Conservation (phyloP, 2,797 vertebrate species). For the Coilia nasus region DNA sequence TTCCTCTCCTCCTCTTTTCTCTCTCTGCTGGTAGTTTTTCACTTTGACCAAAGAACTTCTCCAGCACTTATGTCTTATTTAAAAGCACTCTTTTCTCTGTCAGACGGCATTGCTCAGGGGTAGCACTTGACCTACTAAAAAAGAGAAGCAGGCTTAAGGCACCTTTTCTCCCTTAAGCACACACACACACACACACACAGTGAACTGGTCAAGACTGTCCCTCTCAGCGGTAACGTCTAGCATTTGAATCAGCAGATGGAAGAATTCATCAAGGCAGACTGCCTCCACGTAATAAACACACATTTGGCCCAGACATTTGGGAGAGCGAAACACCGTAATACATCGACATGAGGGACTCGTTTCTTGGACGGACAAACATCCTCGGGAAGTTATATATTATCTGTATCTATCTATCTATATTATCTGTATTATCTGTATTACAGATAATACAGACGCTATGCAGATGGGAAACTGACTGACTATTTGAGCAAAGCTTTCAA, state of each 20-base stretch:
- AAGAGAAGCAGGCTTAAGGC: constrained; percentile 35
- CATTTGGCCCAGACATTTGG: neutral
- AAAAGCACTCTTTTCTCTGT: constrained; percentile 17
- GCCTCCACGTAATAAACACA: neutral
- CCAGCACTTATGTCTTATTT: constrained; percentile 39
- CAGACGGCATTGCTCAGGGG: constrained; percentile 22
- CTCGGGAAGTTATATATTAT: too few relatives aligned
- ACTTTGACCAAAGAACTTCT: constrained; percentile 18
- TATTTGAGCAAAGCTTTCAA: neutral
- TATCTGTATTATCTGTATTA: too few relatives aligned
- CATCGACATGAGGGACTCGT: neutral
- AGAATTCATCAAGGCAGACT: neutral
- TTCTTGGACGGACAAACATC: neutral
- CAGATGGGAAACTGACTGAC: neutral
- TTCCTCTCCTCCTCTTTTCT: neutral
- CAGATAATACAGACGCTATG: too few relatives aligned
- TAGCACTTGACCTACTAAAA: constrained; percentile 34
- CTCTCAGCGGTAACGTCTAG: neutral
- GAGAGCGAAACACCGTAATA: neutral
- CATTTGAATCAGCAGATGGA: neutral
- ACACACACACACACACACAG: neutral
- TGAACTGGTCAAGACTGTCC: neutral
- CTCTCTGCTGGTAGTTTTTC: neutral
- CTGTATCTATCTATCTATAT: too few relatives aligned
- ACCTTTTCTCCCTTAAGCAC: neutral